Evolutionary conservation across 2,888 invertebrate species (phyloP), one percentile per base, ranked within the genome.

Genomic region (Darwinula stevensoni): DNA sequence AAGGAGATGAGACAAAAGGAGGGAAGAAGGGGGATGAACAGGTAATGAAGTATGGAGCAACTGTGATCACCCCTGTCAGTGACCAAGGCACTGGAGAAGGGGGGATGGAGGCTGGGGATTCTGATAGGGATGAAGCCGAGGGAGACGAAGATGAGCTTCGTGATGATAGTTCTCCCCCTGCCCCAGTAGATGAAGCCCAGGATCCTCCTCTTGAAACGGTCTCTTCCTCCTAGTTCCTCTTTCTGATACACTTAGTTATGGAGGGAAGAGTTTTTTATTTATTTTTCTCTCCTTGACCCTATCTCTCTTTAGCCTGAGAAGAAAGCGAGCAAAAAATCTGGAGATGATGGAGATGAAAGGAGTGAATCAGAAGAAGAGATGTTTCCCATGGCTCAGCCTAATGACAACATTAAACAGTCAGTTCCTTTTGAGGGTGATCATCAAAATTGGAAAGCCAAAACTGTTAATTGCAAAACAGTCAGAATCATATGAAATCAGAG

Each of bases 81-180:
- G 9, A 9, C 22, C 6, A 6, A 22, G 6, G 9, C 22, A 22
- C 22, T n/a, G 6, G 6, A n/a, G n/a, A 22, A 22, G n/a, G 22
- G 22, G 22, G n/a, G 22, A 22, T 15, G 30, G 30, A 27, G 17
- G 38, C 36, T 4, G 40, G 71, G 42, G 68, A 67, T 39, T 58
- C 57, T 3, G 60, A 68, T 38, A 67, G 75, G 48, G 72, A 71
- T 47, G 72, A 73, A 50, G 70, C 70, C 12, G 71, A 72, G 48
- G 75, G 72, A 3, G 74, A 76, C 37, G 68, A 68, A n/a, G 67
- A 22, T 9, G 22, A 22, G 22, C 22, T 22, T n/a, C 9, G n/a
- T n/a, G n/a, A n/a, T n/a, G n/a, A n/a, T n/a, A n/a, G n/a, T n/a
- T n/a, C n/a, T n/a, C n/a, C n/a, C n/a, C n/a, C n/a, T n/a, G n/a